Evolutionary conservation across 2,888 invertebrate genomes (phyloP).

Genomic region (Pecten maximus): DNA sequence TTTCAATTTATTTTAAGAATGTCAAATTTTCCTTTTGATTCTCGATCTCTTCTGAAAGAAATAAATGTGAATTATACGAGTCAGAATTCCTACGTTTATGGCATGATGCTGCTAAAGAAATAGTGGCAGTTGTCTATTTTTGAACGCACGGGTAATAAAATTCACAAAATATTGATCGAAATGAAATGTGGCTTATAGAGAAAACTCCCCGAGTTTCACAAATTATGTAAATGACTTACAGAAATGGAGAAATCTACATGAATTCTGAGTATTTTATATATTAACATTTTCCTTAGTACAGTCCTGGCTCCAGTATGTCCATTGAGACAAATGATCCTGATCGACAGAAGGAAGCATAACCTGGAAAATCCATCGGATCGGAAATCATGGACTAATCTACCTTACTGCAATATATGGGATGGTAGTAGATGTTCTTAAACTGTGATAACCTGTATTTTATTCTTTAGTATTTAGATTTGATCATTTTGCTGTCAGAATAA

Average conservation of each 20-base stretch:
- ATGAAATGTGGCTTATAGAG: not conserved
- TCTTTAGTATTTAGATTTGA: not conserved
- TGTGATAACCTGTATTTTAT: not conserved
- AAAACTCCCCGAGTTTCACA: not conserved
- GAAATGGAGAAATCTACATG: not conserved
- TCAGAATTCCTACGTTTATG: not conserved
- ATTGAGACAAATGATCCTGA: not conserved
- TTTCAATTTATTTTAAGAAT: conserved; percentile 24
- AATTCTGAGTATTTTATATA: not conserved
- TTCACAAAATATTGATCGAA: conserved; percentile 16
- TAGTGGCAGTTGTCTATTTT: not conserved
- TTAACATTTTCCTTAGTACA: not conserved
- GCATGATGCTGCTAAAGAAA: not conserved
- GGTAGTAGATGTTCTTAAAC: not conserved
- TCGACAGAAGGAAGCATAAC: not conserved
- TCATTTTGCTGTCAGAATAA: too few species aligned
- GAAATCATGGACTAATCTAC: not conserved
- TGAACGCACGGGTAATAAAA: not conserved
- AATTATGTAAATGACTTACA: not conserved
- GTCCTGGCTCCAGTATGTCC: not conserved
- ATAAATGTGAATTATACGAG: conserved; percentile 5
- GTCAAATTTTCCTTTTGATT: conserved; percentile 28
- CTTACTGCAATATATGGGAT: not conserved
- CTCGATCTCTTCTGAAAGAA: not conserved
- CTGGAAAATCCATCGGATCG: not conserved